phyloP scores from a whole-genome alignment of 2,113 vertebrate genomes.

The Eupsittula cactorum region DNA sequence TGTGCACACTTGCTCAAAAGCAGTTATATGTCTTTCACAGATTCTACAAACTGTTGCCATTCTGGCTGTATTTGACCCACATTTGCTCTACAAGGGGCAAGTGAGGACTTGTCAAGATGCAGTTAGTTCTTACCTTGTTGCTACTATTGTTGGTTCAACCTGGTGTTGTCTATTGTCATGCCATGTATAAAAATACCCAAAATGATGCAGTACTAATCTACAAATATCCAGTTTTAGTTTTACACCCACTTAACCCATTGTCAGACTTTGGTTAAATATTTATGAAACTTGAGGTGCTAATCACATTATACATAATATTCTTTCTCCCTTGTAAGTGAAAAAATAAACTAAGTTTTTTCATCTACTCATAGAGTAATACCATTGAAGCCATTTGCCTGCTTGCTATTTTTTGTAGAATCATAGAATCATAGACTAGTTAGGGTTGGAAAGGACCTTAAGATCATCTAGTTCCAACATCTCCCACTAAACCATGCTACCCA shows the following conservation, averaged over 20 bases:
- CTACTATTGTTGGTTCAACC: background rate
- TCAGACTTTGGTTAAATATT: background rate
- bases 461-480: too few species aligned
- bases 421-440: too few species aligned
- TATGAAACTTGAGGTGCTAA: background rate
- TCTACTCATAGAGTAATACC: background rate
- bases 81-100: background rate
- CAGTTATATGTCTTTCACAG: rapidly evolving
- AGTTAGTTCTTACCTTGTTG: background rate
- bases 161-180: background rate
- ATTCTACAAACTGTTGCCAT: background rate
- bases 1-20: background rate
- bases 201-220: rapidly evolving
- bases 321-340: background rate
- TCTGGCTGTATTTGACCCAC: background rate
- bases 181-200: background rate
- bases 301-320: background rate
- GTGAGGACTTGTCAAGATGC: background rate
- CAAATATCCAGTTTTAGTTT: background rate
- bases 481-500: too few species aligned
- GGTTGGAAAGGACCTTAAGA: too few species aligned
- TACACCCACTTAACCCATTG: background rate
- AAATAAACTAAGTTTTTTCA: background rate
- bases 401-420: background rate
- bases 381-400: background rate